phyloP scores from a whole-genome alignment of 1,140 invertebrate species.

The Atta texana region DNA sequence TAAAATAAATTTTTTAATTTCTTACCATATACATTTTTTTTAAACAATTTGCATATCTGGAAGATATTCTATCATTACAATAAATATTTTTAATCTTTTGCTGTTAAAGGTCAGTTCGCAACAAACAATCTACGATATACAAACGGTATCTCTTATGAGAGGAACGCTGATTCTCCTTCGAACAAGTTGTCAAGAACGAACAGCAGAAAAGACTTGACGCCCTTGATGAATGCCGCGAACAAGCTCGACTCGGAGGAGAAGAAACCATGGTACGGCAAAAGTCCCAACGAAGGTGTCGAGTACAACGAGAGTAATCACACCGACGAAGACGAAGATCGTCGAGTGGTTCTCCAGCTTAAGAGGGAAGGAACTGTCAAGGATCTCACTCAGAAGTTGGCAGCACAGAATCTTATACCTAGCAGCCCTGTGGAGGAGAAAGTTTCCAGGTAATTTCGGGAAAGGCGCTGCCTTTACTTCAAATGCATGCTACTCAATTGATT shows the following conservation, averaged over 20 bases:
- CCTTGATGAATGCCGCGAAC: conserved; percentile 87
- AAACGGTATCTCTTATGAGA: conserved; percentile 80
- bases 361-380: conserved; percentile 94
- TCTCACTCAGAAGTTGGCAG: conserved; percentile 93
- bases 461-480: conserved; percentile 1
- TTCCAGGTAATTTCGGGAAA: conserved; percentile 82
- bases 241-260: conserved; percentile 88
- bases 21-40: background rate
- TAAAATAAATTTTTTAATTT: background rate
- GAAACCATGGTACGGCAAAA: conserved; percentile 89
- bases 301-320: conserved; percentile 86
- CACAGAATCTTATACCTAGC: conserved; percentile 88
- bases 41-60: background rate
- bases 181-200: conserved; percentile 85
- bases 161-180: conserved; percentile 81
- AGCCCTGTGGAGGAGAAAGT: conserved; percentile 87
- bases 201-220: conserved; percentile 87
- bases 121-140: conserved; percentile 86
- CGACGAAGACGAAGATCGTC: conserved; percentile 88
- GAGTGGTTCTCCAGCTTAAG: conserved; percentile 88
- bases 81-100: background rate
- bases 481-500: conserved; percentile 34
- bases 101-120: conserved; percentile 74
- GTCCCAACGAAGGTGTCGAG: conserved; percentile 85
- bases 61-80: background rate